A percentile compares a stretch with the other conserved stretches of the same genome.
These are phyloP conservation scores for Sebastes flavidus DNA, from an alignment of 2,797 vertebrate species.

Conservation along the genomic window DNA sequence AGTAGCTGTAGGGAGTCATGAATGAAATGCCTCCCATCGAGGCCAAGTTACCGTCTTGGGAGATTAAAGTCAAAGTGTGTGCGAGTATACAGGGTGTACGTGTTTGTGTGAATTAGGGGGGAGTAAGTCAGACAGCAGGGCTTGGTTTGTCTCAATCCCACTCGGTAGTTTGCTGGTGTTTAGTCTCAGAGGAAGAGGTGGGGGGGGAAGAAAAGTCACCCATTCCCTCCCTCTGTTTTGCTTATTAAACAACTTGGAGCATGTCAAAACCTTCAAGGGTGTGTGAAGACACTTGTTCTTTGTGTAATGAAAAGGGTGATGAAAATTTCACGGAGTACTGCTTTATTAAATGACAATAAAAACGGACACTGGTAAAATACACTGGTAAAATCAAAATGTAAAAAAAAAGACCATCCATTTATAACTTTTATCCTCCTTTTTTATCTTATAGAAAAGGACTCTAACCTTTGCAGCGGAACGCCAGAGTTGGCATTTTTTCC, in stretches of 20 bases:
- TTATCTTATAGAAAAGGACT: not conserved
- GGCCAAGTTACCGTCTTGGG: constrained; percentile 45
- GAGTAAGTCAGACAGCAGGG: constrained; percentile 29
- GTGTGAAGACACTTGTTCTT: constrained; percentile 33
- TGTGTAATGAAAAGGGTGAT: not conserved
- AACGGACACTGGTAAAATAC: not conserved
- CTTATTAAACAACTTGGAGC: constrained; percentile 34
- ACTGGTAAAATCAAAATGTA: not conserved
- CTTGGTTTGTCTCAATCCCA: constrained; percentile 28
- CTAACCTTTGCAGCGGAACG: not conserved
- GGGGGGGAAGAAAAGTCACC: not conserved
- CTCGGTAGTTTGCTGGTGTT: constrained; percentile 56
- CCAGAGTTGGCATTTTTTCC: not conserved
- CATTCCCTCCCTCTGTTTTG: constrained; percentile 8
- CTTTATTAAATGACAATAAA: not conserved
- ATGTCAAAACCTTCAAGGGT: constrained; percentile 4
- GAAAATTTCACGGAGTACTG: not conserved
- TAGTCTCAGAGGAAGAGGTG: constrained; percentile 54
- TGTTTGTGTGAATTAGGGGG: constrained; percentile 39
- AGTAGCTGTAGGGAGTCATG: constrained; percentile 52
- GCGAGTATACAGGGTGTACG: not conserved
- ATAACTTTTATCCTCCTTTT: not conserved
- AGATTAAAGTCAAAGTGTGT: constrained; percentile 54
- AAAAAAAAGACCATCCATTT: not conserved
- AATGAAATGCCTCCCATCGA: constrained; percentile 49